These are phyloP conservation scores for Odontesthes bonariensis DNA, from an alignment of 2,113 vertebrate genomes.

Conservation along the genomic window DNA sequence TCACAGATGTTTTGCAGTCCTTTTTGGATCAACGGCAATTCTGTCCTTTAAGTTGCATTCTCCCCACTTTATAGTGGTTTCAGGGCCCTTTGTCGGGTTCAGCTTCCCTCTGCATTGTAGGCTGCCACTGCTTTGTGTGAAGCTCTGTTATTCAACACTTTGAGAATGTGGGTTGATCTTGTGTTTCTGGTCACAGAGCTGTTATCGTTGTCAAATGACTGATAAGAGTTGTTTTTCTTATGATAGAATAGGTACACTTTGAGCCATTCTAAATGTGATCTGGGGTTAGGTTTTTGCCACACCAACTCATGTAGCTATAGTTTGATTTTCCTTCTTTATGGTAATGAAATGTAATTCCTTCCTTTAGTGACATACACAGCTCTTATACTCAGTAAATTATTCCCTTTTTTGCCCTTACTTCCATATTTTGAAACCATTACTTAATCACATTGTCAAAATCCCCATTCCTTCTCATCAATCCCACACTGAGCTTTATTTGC, in stretches of 20 bases:
- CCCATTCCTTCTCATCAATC: constrained; percentile 78
- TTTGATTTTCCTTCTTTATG: constrained; percentile 66
- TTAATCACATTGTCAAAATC: constrained; percentile 84
- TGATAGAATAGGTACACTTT: constrained; percentile 2
- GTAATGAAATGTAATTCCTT: constrained; percentile 76
- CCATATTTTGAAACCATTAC: constrained; percentile 77
- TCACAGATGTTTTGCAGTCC: constrained; percentile 50
- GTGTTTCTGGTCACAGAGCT: constrained; percentile 7
- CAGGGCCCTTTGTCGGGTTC: constrained; percentile 64
- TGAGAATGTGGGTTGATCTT: constrained; percentile 25
- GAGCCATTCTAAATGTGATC: constrained; percentile 29
- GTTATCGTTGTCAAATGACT: constrained; percentile 5
- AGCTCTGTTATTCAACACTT: constrained; percentile 62
- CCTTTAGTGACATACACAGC: constrained; percentile 70
- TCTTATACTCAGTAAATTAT: constrained; percentile 68
- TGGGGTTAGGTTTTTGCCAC: constrained; percentile 31
- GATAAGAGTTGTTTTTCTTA: background rate
- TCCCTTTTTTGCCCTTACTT: constrained; percentile 66
- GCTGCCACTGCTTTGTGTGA: constrained; percentile 55
- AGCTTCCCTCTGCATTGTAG: constrained; percentile 59
- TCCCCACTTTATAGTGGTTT: constrained; percentile 34
- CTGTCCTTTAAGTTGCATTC: background rate
- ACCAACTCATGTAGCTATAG: constrained; percentile 41
- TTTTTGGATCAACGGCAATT: constrained; percentile 5
- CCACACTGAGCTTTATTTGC: constrained; percentile 74